Evolutionary conservation across 2,797 vertebrate genomes (phyloP).

Genomic region (Platalea minor): DNA sequence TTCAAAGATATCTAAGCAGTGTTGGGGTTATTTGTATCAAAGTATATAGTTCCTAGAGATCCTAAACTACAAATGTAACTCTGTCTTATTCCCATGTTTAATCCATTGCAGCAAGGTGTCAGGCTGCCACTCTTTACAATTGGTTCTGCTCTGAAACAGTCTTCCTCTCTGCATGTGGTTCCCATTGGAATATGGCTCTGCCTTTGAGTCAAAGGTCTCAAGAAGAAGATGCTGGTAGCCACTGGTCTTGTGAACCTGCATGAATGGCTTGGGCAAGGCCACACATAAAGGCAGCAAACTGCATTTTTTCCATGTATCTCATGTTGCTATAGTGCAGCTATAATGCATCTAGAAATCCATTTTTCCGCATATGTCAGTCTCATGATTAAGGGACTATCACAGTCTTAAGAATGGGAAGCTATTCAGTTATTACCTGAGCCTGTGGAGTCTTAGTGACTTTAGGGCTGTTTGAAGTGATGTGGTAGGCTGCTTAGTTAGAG

Average conservation of each 20-base stretch:
- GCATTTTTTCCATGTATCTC: neutral
- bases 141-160: neutral
- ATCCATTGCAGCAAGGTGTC: neutral
- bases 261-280: neutral
- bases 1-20: neutral
- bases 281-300: neutral
- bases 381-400: neutral
- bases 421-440: neutral
- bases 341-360: neutral
- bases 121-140: neutral
- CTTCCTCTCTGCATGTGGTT: neutral
- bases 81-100: neutral
- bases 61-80: neutral
- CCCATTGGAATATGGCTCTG: neutral
- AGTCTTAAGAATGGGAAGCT: neutral
- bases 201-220: neutral
- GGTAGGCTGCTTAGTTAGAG: neutral
- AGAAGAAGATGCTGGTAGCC: neutral
- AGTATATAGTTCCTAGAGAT: neutral
- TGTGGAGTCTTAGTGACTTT: neutral
- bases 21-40: neutral
- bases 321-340: neutral
- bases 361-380: neutral
- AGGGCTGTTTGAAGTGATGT: neutral
- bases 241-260: neutral